Conservation (phyloP, 2,113 vertebrate species). For the Paralichthys olivaceus region DNA sequence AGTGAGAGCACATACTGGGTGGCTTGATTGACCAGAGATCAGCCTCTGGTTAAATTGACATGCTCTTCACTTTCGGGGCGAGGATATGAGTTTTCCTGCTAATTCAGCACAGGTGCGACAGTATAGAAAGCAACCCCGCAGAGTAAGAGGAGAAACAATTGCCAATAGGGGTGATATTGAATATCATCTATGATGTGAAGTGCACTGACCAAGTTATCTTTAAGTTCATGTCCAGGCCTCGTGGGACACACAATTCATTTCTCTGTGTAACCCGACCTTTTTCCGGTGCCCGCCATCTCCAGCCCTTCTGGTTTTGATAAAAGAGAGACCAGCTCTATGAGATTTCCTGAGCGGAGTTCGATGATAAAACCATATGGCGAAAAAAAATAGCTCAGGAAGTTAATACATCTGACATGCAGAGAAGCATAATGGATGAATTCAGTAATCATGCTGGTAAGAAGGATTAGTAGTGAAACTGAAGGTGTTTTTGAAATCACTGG, state of each 20-base stretch:
- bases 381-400: conserved; percentile 47
- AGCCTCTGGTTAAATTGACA: conserved; percentile 74
- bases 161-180: conserved; percentile 62
- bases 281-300: conserved; percentile 25
- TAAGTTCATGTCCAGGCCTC: conserved; percentile 55
- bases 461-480: conserved; percentile 20
- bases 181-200: conserved; percentile 54
- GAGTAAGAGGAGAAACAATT: conserved; percentile 61
- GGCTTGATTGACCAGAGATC: conserved; percentile 77
- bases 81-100: conserved; percentile 69
- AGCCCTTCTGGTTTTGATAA: conserved; percentile 73
- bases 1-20: conserved; percentile 77
- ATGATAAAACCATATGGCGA: conserved; percentile 66
- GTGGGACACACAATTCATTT: conserved; percentile 48
- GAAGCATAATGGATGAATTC: conserved; percentile 46
- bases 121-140: conserved; percentile 47
- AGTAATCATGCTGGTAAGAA: conserved; percentile 37
- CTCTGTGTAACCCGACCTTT: conserved; percentile 56
- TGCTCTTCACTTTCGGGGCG: conserved; percentile 45
- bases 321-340: conserved; percentile 39
- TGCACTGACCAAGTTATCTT: conserved; percentile 65
- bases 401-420: conserved; percentile 50
- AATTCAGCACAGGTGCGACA: conserved; percentile 78
- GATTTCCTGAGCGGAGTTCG: conserved; percentile 45
- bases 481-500: conserved; percentile 50